These are phyloP conservation scores for Pardalotus punctatus DNA, from an alignment of 2,113 vertebrate genomes.

Conservation along the genomic window DNA sequence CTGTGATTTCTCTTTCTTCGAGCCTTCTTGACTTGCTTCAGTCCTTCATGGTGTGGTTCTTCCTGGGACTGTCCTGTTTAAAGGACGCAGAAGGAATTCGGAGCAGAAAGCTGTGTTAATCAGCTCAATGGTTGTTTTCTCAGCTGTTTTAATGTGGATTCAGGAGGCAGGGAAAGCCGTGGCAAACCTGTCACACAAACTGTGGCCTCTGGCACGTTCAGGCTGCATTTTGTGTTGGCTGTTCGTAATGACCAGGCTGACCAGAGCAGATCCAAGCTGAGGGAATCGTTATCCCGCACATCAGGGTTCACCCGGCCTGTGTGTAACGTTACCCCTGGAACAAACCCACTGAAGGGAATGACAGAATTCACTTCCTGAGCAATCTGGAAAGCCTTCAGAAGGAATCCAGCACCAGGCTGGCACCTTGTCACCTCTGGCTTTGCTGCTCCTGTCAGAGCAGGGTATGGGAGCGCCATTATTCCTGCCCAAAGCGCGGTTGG, in stretches of 20 bases:
- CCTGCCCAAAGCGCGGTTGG: neutral
- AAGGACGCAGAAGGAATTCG: neutral
- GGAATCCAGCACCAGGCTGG: neutral
- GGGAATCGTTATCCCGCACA: neutral
- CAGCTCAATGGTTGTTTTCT: neutral
- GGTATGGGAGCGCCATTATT: neutral
- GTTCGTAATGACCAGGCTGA: neutral
- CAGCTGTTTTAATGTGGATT: neutral
- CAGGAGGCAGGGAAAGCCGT: neutral
- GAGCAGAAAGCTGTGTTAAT: neutral
- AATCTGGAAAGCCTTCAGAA: neutral
- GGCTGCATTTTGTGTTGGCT: neutral
- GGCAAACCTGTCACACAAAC: neutral
- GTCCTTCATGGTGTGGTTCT: neutral
- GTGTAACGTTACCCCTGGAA: neutral
- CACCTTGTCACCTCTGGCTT: neutral
- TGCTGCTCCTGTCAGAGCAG: neutral
- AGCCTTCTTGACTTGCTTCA: neutral
- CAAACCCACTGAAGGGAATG: neutral
- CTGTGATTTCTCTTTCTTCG: neutral
- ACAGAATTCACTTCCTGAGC: neutral
- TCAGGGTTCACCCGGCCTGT: neutral
- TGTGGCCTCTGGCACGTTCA: neutral
- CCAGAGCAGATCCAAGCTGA: neutral
- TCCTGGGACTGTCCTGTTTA: neutral